A percentile compares a stretch with the other conserved stretches of the same genome.
Conservation (phyloP, 2,113 vertebrate genomes). For the Taxidea taxus region DNA sequence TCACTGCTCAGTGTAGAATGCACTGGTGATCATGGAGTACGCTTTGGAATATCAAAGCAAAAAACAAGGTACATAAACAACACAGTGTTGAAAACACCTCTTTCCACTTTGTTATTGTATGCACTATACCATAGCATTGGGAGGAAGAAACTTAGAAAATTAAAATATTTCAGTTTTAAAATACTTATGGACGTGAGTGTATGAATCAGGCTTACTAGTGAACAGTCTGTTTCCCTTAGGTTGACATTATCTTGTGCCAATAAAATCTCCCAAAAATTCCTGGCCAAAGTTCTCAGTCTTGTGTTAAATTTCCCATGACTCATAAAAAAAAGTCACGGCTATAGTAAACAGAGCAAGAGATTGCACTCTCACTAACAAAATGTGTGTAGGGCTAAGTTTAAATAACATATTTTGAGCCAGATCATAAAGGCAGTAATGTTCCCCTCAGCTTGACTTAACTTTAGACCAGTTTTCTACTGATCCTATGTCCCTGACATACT, state of each 20-base stretch:
- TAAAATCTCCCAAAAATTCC: not conserved
- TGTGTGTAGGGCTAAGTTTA: not conserved
- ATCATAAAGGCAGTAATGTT: not conserved
- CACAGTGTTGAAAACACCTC: not conserved
- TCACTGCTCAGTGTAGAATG: not conserved
- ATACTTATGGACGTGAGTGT: not conserved
- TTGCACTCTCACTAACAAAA: not conserved
- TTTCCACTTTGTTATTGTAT: not conserved
- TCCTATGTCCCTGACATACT: not conserved
- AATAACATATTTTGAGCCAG: not conserved
- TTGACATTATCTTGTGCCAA: not conserved
- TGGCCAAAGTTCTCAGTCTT: not conserved
- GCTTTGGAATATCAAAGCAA: not conserved
- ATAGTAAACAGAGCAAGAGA: not conserved
- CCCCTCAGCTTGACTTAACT: not conserved
- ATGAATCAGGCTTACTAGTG: not conserved
- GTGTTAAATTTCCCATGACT: not conserved
- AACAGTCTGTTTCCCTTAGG: not conserved
- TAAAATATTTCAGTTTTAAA: not conserved
- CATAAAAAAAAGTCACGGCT: not conserved
- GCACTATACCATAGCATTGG: accelerated
- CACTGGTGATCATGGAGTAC: not conserved
- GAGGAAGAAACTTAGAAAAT: not conserved
- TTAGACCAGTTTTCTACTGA: not conserved
- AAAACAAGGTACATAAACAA: not conserved